Evolutionary conservation across 2,888 invertebrate species (phyloP), one percentile per base, ranked within the genome.

Genomic region (Trissolcus japonicus): DNA sequence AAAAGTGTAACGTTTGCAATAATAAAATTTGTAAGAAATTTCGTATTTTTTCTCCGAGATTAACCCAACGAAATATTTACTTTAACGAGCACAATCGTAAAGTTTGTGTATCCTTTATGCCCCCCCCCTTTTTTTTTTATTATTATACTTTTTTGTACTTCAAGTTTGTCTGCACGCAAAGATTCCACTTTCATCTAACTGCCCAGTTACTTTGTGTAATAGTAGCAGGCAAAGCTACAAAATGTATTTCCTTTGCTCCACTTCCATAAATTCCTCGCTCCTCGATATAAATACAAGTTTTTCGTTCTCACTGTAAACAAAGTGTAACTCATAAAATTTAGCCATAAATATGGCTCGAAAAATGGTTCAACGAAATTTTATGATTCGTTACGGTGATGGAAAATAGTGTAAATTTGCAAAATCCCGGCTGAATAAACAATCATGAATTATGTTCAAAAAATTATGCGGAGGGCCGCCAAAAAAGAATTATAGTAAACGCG

Each of bases 71-170:
- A 35, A 48, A 50, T 69, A 60, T 69, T 69, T 76, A 62, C 65
- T 76, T 76, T 76, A 69, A 76, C 75, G 68, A 69, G 71, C 60
- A 25, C 50, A 40, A 40, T 71, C 76, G 69, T 76, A 76, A 76
- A 76, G 67, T 67, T n/a, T 76, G 46, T 51, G 54, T 57, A 41
- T 57, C 76, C 56, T 61, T 71, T 76, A 67, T 57, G 41, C 43
- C 50, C 19, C 51, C 53, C 61, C 60, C 53, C 54, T 35, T 35
- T 54, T 65, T 59, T 65, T 60, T 73, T 14, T 46, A 16, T 46
- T 46, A 16, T 46, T 46, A 16, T 46, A 16, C 16, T 46, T 46
- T 46, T 46, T 14, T 14, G 11, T 13, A 16, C 46, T 46, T 14
- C 16, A 48, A n/a, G 71, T 54, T 63, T 67, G 63, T 77, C 60